Evolutionary conservation across 2,797 vertebrate genomes (phyloP).

Genomic region (Potorous gilbertii): DNA sequence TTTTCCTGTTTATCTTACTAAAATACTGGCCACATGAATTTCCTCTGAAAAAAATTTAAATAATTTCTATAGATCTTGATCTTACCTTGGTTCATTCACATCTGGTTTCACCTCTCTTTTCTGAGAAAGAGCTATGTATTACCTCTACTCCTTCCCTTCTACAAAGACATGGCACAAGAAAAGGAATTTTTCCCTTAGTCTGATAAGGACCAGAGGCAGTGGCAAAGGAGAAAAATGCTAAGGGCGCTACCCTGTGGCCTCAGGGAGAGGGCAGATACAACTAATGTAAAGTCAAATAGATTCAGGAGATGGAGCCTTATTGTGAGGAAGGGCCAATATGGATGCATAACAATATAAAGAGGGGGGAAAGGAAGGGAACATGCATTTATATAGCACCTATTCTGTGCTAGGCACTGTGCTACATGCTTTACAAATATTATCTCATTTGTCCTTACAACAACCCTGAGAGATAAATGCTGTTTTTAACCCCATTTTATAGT

Average conservation of each 20-base stretch:
- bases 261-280: neutral
- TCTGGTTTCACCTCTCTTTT: slow-evolving; percentile 37
- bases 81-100: slow-evolving; percentile 60
- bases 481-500: neutral
- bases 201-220: slow-evolving; percentile 7
- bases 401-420: neutral
- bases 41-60: slow-evolving; percentile 78
- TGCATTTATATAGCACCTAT: no score
- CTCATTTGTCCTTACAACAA: neutral
- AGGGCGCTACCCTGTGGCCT: neutral
- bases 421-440: neutral
- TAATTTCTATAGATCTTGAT: slow-evolving; percentile 73
- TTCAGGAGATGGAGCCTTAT: neutral
- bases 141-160: neutral
- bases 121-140: neutral
- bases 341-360: neutral
- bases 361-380: neutral
- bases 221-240: neutral
- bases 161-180: neutral
- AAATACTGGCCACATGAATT: slow-evolving; percentile 81
- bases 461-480: neutral
- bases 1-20: slow-evolving; percentile 69
- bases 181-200: slow-evolving; percentile 31
- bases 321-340: neutral
- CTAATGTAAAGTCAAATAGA: neutral